Conservation (phyloP, 1,140 invertebrate genomes). For the Globodera ellingtonae region DNA sequence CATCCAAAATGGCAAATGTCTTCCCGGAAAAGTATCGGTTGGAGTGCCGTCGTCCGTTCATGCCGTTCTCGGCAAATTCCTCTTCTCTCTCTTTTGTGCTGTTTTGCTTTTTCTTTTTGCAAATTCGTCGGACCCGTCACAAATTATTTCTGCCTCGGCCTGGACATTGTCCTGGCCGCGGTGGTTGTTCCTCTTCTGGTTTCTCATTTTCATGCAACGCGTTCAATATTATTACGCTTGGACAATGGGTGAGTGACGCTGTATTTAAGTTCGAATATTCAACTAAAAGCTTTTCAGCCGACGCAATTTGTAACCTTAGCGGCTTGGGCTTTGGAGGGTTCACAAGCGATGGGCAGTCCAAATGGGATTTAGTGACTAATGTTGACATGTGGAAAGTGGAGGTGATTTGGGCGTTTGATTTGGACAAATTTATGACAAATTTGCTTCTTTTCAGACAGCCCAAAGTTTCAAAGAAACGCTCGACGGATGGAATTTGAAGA, state of each 20-base stretch:
- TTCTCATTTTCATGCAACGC: conserved; percentile 66
- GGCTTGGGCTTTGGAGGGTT: conserved; percentile 72
- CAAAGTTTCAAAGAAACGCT: conserved; percentile 69
- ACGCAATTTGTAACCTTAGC: conserved; percentile 80
- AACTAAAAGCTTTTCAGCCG: conserved; percentile 66
- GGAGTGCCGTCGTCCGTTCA: not conserved
- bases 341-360: conserved; percentile 71
- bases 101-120: conserved; percentile 24
- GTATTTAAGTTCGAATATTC: not conserved
- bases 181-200: conserved; percentile 39
- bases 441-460: conserved; percentile 36
- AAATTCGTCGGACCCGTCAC: conserved; percentile 25
- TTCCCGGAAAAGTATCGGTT: not conserved
- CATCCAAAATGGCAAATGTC: not conserved
- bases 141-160: conserved; percentile 17
- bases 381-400: conserved; percentile 88
- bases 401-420: conserved; percentile 66
- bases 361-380: conserved; percentile 88
- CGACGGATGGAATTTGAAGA: conserved; percentile 85
- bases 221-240: conserved; percentile 96
- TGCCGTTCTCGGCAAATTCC: conserved; percentile 35
- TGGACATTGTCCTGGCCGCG: conserved; percentile 27
- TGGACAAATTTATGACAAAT: not conserved
- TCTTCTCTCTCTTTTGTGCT: conserved; percentile 28
- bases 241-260: conserved; percentile 68